Evolutionary conservation across 2,113 vertebrate species (phyloP).

Genomic region (Sialia sialis): DNA sequence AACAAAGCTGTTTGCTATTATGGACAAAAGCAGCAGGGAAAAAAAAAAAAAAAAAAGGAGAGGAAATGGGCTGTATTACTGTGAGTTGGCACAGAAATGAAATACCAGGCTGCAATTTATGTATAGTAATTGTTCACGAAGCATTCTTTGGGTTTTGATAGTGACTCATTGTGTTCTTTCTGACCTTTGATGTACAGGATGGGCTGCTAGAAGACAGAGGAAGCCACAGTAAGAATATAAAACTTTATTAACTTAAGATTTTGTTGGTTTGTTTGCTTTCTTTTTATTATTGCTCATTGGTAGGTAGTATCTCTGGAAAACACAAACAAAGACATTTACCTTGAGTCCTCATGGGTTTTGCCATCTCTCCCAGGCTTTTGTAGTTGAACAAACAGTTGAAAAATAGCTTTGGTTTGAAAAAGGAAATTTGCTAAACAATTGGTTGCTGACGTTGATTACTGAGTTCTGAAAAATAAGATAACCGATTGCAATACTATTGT

Average conservation of each 20-base stretch:
- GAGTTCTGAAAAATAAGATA: slow-evolving; percentile 33
- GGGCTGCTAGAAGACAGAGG: slow-evolving; percentile 64
- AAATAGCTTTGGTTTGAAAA: slow-evolving; percentile 45
- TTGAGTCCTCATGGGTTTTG: not conserved
- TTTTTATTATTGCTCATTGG: not conserved
- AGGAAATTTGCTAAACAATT: slow-evolving; percentile 55
- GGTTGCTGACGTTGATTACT: slow-evolving; percentile 32
- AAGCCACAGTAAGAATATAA: slow-evolving; percentile 59
- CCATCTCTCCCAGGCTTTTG: not conserved
- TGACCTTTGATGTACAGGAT: slow-evolving; percentile 69
- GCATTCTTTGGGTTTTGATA: slow-evolving; percentile 61
- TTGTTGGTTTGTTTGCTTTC: slow-evolving; percentile 19
- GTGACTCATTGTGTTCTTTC: slow-evolving; percentile 68
- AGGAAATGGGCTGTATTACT: slow-evolving; percentile 60
- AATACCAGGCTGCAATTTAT: slow-evolving; percentile 61
- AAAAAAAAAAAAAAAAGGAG: not conserved
- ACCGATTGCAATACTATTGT: not conserved
- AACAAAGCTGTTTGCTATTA: slow-evolving; percentile 69
- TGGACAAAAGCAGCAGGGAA: slow-evolving; percentile 52
- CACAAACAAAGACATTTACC: not conserved
- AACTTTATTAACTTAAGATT: slow-evolving; percentile 61
- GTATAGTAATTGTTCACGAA: slow-evolving; percentile 65
- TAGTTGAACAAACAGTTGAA: slow-evolving; percentile 21
- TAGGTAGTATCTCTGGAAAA: not conserved
- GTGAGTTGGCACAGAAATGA: slow-evolving; percentile 56